Percentiles rank a stretch among this genome's conserved stretches.
phyloP scores from a whole-genome alignment of 2,113 vertebrate genomes.

The Vulpes lagopus region DNA sequence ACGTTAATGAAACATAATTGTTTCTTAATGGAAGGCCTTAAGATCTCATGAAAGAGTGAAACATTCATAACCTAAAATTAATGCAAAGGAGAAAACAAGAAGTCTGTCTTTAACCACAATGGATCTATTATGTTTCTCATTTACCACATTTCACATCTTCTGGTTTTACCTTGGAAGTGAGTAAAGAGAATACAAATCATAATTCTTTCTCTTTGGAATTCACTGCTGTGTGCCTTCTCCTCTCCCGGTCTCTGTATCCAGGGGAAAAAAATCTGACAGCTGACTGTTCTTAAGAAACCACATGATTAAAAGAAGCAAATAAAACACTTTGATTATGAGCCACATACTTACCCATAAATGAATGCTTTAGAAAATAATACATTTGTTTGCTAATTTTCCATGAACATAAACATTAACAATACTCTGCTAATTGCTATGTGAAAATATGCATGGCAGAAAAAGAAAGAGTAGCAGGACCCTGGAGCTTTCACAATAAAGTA shows the following conservation, averaged over 20 bases:
- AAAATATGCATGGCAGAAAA: neutral
- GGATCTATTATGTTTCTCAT: neutral
- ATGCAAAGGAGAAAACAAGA: neutral
- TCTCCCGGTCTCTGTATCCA: neutral
- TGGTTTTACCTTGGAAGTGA: neutral
- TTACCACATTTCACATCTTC: neutral
- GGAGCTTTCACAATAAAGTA: neutral
- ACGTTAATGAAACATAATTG: neutral
- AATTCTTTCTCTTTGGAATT: conserved; percentile 1
- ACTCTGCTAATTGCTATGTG: neutral
- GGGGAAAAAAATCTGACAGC: neutral
- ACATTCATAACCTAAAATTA: neutral
- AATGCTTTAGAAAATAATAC: conserved; percentile 32
- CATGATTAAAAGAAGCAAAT: conserved; percentile 21
- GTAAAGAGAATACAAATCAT: neutral
- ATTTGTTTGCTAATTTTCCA: conserved; percentile 8
- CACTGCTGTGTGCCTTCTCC: neutral
- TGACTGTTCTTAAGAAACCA: conserved; percentile 31
- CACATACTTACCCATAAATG: neutral
- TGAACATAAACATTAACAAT: neutral
- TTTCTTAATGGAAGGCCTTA: neutral
- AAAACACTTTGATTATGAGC: neutral
- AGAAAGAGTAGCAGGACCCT: neutral
- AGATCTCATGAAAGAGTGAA: conserved; percentile 9
- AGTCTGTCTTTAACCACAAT: neutral